A percentile compares a stretch with the other conserved stretches of the same genome.
Evolutionary conservation across 2,888 invertebrate genomes (phyloP).

Genomic region (Melanophora roralis): DNA sequence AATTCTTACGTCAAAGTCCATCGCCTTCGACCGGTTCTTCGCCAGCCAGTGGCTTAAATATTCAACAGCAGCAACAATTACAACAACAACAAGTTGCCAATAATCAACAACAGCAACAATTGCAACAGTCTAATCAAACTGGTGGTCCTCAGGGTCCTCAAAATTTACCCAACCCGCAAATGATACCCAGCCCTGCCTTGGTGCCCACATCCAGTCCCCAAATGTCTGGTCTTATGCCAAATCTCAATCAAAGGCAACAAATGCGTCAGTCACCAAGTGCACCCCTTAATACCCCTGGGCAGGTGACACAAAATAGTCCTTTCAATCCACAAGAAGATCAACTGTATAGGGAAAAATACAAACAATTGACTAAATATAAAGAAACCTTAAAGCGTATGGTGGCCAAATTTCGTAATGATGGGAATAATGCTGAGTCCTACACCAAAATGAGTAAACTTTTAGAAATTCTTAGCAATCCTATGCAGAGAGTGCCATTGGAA

Average conservation of each 20-base stretch:
- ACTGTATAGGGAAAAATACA: slow-evolving; percentile 94
- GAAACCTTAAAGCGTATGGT: slow-evolving; percentile 95
- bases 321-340: slow-evolving; percentile 88
- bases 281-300: slow-evolving; percentile 87
- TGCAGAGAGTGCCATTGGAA: slow-evolving; percentile 91
- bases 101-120: slow-evolving; percentile 71
- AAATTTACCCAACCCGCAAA: slow-evolving; percentile 78
- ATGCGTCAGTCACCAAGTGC: slow-evolving; percentile 90
- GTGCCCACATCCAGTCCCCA: slow-evolving; percentile 84
- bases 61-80: slow-evolving; percentile 67
- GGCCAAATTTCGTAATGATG: slow-evolving; percentile 90
- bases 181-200: slow-evolving; percentile 84
- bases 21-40: slow-evolving; percentile 80
- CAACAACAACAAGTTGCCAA: slow-evolving; percentile 65
- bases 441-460: slow-evolving; percentile 96
- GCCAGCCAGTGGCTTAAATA: slow-evolving; percentile 72
- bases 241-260: slow-evolving; percentile 78
- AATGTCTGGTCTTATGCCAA: slow-evolving; percentile 80
- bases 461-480: slow-evolving; percentile 93
- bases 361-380: slow-evolving; percentile 94
- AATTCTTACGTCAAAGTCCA: slow-evolving; percentile 88
- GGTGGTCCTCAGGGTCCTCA: slow-evolving; percentile 70
- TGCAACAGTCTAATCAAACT: slow-evolving; percentile 65
- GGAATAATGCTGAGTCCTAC: slow-evolving; percentile 91
- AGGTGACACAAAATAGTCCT: slow-evolving; percentile 80